Percentiles rank a stretch among this genome's conserved stretches.
These are phyloP conservation scores for Pontoporia blainvillei DNA, from an alignment of 2,113 vertebrate genomes.

Conservation along the genomic window DNA sequence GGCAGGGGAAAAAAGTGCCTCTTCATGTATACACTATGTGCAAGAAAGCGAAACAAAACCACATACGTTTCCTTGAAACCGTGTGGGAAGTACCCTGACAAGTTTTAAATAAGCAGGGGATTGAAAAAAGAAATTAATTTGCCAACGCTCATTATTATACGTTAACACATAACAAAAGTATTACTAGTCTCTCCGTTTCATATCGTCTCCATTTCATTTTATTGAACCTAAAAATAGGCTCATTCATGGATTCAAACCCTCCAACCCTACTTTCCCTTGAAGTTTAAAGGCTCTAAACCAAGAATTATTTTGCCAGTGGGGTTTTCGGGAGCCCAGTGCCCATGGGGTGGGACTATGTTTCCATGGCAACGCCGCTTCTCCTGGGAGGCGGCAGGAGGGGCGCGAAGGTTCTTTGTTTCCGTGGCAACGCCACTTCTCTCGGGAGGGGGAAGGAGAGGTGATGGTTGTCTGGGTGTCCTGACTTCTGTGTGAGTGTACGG, in stretches of 20 bases:
- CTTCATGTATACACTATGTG: accelerated
- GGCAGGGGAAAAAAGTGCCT: neutral
- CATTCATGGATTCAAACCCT: neutral
- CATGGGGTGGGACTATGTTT: neutral
- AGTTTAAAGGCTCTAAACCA: neutral
- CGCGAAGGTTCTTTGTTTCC: neutral
- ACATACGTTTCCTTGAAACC: neutral
- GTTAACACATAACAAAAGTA: neutral
- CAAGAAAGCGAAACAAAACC: neutral
- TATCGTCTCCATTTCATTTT: neutral
- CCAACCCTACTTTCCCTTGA: neutral
- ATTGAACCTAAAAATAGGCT: neutral
- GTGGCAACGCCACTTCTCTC: neutral
- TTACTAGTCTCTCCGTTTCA: neutral
- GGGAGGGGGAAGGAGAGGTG: neutral
- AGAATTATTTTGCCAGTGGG: neutral
- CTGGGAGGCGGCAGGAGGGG: neutral
- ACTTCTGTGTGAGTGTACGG: too few species aligned
- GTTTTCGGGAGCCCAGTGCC: neutral
- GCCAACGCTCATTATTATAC: neutral
- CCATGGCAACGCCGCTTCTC: neutral
- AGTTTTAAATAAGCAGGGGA: neutral
- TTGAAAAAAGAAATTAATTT: neutral
- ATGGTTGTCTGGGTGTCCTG: neutral
- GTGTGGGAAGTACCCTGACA: neutral